phyloP scores from a whole-genome alignment of 2,113 vertebrate genomes.

The Takifugu flavidus region DNA sequence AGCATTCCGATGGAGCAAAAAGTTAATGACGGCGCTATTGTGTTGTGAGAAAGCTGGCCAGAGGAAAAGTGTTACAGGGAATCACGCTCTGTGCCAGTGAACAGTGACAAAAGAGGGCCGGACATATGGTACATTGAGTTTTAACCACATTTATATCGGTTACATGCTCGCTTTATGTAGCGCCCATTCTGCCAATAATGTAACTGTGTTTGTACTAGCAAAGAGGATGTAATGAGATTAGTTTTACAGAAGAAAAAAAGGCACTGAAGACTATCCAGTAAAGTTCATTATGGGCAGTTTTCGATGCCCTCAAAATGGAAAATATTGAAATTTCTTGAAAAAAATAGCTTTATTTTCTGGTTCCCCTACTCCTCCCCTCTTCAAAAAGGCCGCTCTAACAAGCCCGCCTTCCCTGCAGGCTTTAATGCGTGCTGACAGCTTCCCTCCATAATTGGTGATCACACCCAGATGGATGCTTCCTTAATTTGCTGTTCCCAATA shows the following conservation, averaged over 20 bases:
- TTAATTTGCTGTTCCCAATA: slow-evolving; percentile 79
- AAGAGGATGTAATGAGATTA: not conserved
- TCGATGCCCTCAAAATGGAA: slow-evolving; percentile 20
- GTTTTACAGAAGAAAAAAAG: no score
- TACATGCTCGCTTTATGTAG: slow-evolving; percentile 45
- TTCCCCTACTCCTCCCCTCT: slow-evolving; percentile 29
- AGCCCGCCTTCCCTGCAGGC: slow-evolving; percentile 69
- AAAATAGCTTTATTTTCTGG: not conserved
- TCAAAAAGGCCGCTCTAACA: slow-evolving; percentile 64
- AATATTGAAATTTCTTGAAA: not conserved
- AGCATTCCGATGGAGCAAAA: slow-evolving; percentile 78
- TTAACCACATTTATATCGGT: slow-evolving; percentile 60
- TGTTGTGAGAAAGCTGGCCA: slow-evolving; percentile 57
- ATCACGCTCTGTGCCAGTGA: slow-evolving; percentile 64
- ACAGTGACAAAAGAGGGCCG: slow-evolving; percentile 65
- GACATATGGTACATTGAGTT: slow-evolving; percentile 36
- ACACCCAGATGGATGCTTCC: slow-evolving; percentile 80
- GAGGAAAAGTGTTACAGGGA: slow-evolving; percentile 62
- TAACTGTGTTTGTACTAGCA: slow-evolving; percentile 4
- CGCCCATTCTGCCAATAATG: slow-evolving; percentile 12
- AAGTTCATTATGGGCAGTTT: not conserved
- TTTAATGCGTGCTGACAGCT: slow-evolving; percentile 80
- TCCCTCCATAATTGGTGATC: slow-evolving; percentile 79
- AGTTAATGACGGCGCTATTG: slow-evolving; percentile 77
- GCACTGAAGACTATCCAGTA: not conserved